Evolutionary conservation across 1,140 invertebrate genomes (phyloP).

Genomic region (Lordiphosa clarofinis): DNA sequence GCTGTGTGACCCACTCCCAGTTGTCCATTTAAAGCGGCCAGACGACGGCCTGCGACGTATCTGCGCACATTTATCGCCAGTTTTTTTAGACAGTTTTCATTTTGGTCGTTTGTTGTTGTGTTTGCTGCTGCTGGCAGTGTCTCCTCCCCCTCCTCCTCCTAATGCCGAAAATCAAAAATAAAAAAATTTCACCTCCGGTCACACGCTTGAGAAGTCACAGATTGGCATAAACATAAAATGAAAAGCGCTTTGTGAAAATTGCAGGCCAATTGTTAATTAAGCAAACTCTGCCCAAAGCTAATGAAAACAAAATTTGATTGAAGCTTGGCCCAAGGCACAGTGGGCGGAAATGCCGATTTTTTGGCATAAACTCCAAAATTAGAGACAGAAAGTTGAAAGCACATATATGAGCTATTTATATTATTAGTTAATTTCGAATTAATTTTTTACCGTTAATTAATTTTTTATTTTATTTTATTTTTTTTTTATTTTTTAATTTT

Average conservation of each 20-base stretch:
- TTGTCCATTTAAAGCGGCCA: conserved; percentile 70
- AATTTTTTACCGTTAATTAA: too few relatives aligned
- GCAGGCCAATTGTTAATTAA: conserved; percentile 41
- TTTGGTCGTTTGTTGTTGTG: conserved; percentile 9
- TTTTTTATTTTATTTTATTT: too few relatives aligned
- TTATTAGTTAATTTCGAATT: too few relatives aligned
- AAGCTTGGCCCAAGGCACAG: too few relatives aligned
- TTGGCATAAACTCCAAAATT: too few relatives aligned
- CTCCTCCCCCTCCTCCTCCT: conserved; percentile 8
- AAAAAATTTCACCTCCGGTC: conserved; percentile 73
- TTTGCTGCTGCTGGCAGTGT: conserved; percentile 22
- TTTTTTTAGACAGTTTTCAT: conserved; percentile 39
- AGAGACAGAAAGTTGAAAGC: too few relatives aligned
- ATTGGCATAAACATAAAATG: conserved; percentile 14
- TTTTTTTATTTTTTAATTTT: too few relatives aligned
- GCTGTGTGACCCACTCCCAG: conserved; percentile 73
- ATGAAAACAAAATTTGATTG: too few relatives aligned
- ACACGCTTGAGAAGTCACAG: conserved; percentile 68
- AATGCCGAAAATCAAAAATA: conserved; percentile 55
- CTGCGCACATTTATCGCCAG: conserved; percentile 67
- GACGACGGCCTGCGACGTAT: conserved; percentile 50
- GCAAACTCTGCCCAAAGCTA: conserved; percentile 29
- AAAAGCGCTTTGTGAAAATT: conserved; percentile 36
- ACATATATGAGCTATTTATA: too few relatives aligned
- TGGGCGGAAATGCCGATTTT: too few relatives aligned